phyloP scores from a whole-genome alignment of 2,113 vertebrate genomes.

The Petrocephalus microphthalmus region DNA sequence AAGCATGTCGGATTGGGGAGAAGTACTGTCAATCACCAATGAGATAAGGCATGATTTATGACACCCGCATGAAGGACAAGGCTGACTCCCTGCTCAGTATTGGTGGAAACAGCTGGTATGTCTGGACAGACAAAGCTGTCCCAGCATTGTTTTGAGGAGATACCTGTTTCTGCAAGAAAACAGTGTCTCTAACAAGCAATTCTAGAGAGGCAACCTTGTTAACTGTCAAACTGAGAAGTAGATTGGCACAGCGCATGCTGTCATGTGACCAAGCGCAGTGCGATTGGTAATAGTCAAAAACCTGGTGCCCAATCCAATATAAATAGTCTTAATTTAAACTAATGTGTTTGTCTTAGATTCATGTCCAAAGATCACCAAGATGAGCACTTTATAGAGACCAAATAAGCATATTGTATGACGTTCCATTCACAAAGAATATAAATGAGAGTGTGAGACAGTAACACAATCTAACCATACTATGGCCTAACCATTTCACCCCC shows the following conservation, averaged over 20 bases:
- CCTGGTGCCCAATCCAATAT: not conserved
- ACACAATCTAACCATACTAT: not conserved
- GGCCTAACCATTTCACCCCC: not conserved
- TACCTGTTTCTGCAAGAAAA: not conserved
- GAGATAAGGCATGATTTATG: slow-evolving; percentile 47
- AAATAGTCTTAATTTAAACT: not conserved
- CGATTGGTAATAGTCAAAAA: not conserved
- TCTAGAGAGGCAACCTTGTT: not conserved
- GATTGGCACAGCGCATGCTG: not conserved
- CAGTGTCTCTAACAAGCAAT: not conserved
- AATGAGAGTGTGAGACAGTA: not conserved
- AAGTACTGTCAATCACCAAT: not conserved
- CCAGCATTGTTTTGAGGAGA: slow-evolving; percentile 5
- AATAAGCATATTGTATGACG: not conserved
- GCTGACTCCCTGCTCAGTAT: not conserved
- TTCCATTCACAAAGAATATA: not conserved
- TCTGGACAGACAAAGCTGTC: not conserved
- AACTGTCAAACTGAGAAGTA: not conserved
- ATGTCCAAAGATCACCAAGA: not conserved
- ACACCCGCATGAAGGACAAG: slow-evolving; percentile 29
- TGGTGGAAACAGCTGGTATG: not conserved
- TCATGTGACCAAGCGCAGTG: not conserved
- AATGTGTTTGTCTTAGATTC: not conserved
- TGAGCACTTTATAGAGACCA: not conserved
- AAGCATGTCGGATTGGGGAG: not conserved